Percentiles rank a stretch among this genome's conserved stretches.
Evolutionary conservation across 2,888 invertebrate genomes (phyloP).

Genomic region (Corbicula japonica): DNA sequence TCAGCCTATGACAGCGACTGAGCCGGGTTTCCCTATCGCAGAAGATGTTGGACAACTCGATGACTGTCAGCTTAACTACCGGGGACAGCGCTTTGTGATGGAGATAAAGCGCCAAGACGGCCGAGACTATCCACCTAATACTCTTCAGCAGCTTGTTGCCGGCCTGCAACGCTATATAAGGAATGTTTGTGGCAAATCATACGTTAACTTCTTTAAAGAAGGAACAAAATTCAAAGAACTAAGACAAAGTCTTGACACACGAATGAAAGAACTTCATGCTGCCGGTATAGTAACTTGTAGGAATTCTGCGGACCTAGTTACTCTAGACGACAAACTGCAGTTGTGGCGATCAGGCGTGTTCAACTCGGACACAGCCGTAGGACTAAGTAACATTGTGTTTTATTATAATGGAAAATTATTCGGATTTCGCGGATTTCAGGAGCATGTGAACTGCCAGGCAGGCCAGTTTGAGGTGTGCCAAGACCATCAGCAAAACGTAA

Average conservation of each 20-base stretch:
- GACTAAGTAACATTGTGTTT: slow-evolving; percentile 6
- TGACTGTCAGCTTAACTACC: not conserved
- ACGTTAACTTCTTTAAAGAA: not conserved
- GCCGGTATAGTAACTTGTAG: not conserved
- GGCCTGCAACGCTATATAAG: slow-evolving; percentile 9
- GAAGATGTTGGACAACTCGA: not conserved
- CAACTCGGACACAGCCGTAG: not conserved
- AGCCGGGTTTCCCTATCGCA: slow-evolving; percentile 13
- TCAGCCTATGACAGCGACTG: not conserved
- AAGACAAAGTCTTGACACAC: not conserved
- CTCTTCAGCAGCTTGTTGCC: not conserved
- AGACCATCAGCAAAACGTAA: not conserved
- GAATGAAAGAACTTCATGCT: slow-evolving; percentile 12
- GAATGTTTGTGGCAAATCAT: not conserved
- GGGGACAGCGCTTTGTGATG: slow-evolving; percentile 7
- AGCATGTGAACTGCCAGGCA: not conserved
- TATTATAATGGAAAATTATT: slow-evolving; percentile 23
- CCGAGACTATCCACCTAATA: slow-evolving; percentile 21
- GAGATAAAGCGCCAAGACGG: slow-evolving; percentile 15
- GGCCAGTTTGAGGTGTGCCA: not conserved
- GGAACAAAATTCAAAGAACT: not conserved
- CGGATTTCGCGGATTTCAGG: slow-evolving; percentile 20
- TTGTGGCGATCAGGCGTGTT: slow-evolving; percentile 12
- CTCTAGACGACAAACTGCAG: not conserved
- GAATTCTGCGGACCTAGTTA: not conserved